Evolutionary conservation across 2,113 vertebrate species (phyloP).

Genomic region (Leptodactylus fuscus): DNA sequence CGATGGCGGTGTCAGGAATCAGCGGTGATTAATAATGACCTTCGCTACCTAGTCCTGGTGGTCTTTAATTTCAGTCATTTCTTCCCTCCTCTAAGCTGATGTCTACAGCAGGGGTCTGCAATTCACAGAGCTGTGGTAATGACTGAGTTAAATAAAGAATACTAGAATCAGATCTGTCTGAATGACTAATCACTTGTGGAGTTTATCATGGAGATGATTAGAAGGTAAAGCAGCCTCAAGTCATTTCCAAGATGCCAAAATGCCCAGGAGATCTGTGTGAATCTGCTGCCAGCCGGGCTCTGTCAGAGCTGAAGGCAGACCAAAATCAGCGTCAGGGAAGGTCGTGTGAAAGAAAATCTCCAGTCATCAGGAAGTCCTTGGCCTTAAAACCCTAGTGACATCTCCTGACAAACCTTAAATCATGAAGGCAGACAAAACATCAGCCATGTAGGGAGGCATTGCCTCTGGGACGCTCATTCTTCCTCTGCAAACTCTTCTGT

Average conservation of each 20-base stretch:
- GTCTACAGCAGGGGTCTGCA: slow-evolving; percentile 4
- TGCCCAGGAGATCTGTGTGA: slow-evolving; percentile 87
- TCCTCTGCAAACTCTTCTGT: slow-evolving; percentile 1
- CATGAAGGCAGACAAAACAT: slow-evolving; percentile 73
- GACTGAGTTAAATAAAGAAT: slow-evolving; percentile 53
- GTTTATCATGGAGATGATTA: slow-evolving; percentile 64
- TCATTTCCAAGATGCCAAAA: slow-evolving; percentile 84
- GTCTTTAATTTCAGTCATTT: slow-evolving; percentile 20
- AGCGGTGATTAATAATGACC: neutral
- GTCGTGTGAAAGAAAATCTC: slow-evolving; percentile 77
- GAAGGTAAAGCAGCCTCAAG: slow-evolving; percentile 67
- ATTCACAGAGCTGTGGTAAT: neutral
- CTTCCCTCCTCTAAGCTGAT: neutral
- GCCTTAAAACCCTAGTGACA: slow-evolving; percentile 70
- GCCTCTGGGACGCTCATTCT: slow-evolving; percentile 62
- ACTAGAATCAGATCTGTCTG: neutral
- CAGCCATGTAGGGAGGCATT: slow-evolving; percentile 63
- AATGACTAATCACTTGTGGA: slow-evolving; percentile 57
- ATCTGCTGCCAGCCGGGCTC: slow-evolving; percentile 79
- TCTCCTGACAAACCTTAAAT: slow-evolving; percentile 75
- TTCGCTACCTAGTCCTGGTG: neutral
- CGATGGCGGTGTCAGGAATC: neutral
- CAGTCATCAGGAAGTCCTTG: slow-evolving; percentile 73
- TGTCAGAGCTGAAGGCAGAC: slow-evolving; percentile 77
- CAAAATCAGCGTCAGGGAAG: slow-evolving; percentile 72